These are phyloP conservation scores for Myotis davidii DNA, from an alignment of 2,113 vertebrate species.

Conservation along the genomic window DNA sequence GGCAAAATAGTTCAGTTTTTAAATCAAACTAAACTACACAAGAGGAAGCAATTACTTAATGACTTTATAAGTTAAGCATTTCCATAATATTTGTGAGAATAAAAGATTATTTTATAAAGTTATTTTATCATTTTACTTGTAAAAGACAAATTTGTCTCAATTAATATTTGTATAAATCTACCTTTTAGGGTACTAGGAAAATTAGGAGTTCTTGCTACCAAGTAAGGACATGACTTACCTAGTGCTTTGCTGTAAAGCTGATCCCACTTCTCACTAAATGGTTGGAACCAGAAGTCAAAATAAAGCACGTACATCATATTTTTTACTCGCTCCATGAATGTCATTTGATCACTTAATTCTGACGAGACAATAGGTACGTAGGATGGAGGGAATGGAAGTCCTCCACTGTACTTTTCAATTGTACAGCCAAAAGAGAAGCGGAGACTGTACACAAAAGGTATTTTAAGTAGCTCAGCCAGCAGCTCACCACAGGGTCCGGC, in stretches of 20 bases:
- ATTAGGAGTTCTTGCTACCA: neutral
- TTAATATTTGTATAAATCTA: neutral
- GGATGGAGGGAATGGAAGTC: neutral
- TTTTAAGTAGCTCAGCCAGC: constrained; percentile 80
- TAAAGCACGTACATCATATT: constrained; percentile 71
- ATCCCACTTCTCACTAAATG: constrained; percentile 53
- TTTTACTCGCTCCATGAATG: constrained; percentile 81
- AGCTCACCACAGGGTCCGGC: constrained; percentile 80
- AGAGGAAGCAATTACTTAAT: neutral
- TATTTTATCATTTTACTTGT: neutral
- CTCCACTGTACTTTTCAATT: fast-evolving
- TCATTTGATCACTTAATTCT: constrained; percentile 81
- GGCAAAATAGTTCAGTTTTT: neutral
- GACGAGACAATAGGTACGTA: constrained; percentile 73
- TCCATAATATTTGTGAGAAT: neutral
- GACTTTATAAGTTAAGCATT: neutral
- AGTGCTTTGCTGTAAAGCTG: constrained; percentile 80
- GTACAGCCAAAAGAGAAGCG: constrained; percentile 72
- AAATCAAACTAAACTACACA: neutral
- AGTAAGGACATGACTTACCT: constrained; percentile 73
- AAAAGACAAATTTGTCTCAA: neutral
- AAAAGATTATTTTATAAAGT: neutral
- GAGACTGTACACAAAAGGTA: constrained; percentile 80
- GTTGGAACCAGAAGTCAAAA: constrained; percentile 54
- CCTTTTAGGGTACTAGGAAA: neutral